These are phyloP conservation scores for Hoplostethus atlanticus DNA, from an alignment of 2,797 vertebrate species.

Conservation along the genomic window DNA sequence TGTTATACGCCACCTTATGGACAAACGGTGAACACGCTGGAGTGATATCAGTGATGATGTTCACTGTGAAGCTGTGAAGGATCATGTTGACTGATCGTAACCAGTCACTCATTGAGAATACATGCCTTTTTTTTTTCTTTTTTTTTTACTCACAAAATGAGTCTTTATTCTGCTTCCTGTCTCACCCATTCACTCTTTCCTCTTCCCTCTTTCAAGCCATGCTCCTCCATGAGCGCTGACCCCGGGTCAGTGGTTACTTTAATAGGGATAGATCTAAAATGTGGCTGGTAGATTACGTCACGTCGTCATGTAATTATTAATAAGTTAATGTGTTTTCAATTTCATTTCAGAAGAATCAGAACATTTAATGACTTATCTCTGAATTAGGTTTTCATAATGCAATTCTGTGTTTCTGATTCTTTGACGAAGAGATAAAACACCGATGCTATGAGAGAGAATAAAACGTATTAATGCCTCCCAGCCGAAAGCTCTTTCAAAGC, in stretches of 20 bases:
- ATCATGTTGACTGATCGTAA: constrained; percentile 50
- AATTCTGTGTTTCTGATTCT: constrained; percentile 50
- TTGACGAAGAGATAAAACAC: constrained; percentile 45
- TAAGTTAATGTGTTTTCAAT: constrained; percentile 1
- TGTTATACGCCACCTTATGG: constrained; percentile 74
- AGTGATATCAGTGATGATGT: constrained; percentile 19
- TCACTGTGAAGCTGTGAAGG: constrained; percentile 35
- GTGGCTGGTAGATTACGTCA: too few species aligned
- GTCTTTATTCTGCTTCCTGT: neutral
- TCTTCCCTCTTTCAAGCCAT: neutral
- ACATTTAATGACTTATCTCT: constrained; percentile 43
- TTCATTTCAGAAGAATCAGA: neutral
- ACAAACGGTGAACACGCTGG: constrained; percentile 41
- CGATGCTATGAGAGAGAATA: constrained; percentile 31
- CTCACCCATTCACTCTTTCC: neutral
- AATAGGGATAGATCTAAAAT: neutral
- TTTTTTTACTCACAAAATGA: neutral
- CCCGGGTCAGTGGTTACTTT: neutral
- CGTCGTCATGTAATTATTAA: too few species aligned
- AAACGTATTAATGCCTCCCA: constrained; percentile 68
- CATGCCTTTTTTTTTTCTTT: constrained; percentile 1
- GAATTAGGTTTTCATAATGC: constrained; percentile 63
- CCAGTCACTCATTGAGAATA: constrained; percentile 21
- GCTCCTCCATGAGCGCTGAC: neutral
- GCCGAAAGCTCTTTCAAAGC: constrained; percentile 71